Conservation (phyloP, 1,140 invertebrate species). For the Meloidogyne floridensis region DNA sequence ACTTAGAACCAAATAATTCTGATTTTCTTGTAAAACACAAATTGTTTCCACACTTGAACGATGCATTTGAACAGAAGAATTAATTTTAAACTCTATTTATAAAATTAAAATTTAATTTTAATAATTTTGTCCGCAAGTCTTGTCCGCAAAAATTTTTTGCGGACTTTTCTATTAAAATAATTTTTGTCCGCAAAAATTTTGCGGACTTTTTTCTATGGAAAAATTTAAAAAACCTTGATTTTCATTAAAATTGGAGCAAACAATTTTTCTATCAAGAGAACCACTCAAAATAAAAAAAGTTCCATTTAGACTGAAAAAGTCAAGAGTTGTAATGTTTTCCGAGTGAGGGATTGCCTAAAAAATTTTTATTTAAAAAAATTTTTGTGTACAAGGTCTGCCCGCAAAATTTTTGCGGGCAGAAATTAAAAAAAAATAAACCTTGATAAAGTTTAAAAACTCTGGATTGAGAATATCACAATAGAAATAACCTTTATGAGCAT, state of each 20-base stretch:
- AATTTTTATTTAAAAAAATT: no score
- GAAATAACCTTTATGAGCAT: slow-evolving; percentile 6
- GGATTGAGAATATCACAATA: not conserved
- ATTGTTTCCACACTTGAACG: slow-evolving; percentile 13
- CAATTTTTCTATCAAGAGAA: not conserved
- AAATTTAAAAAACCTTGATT: not conserved
- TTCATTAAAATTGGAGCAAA: slow-evolving; percentile 2
- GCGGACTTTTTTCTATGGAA: no score
- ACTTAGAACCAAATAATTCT: not conserved
- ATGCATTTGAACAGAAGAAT: not conserved
- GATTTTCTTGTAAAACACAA: slow-evolving; percentile 4
- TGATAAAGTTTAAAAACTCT: not conserved
- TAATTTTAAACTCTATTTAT: not conserved
- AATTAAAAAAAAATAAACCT: no score
- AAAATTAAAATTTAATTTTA: no score
- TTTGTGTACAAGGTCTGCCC: no score
- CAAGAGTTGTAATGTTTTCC: slow-evolving; percentile 6
- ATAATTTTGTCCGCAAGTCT: no score
- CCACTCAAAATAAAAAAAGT: slow-evolving; percentile 2
- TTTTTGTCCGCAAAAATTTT: no score
- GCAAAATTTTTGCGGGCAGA: no score
- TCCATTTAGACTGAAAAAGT: not conserved
- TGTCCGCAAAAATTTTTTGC: no score
- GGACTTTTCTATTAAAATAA: no score
- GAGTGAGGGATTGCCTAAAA: slow-evolving; percentile 10